phyloP scores from a whole-genome alignment of 2,888 invertebrate species.

The Actias luna region DNA sequence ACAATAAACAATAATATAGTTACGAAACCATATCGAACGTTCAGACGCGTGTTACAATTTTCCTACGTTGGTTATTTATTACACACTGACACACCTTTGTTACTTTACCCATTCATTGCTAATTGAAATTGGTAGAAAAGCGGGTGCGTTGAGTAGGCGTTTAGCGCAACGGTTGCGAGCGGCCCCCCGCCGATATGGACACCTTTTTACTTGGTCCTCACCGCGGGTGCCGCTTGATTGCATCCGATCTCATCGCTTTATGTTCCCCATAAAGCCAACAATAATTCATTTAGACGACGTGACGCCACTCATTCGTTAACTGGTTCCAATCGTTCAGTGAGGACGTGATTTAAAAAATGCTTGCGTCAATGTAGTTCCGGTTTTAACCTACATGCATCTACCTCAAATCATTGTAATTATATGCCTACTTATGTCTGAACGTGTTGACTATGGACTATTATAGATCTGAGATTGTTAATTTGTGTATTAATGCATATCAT shows the following conservation, averaged over 20 bases:
- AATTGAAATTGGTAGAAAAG: slow-evolving; percentile 74
- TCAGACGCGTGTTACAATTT: slow-evolving; percentile 25
- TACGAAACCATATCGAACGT: slow-evolving; percentile 4
- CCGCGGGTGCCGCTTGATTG: slow-evolving; percentile 80
- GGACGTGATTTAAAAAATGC: slow-evolving; percentile 50
- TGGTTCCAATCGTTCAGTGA: slow-evolving; percentile 57
- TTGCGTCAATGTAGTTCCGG: slow-evolving; percentile 40
- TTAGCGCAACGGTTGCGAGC: slow-evolving; percentile 66
- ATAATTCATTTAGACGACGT: slow-evolving; percentile 82
- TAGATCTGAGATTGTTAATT: slow-evolving; percentile 3
- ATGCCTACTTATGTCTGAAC: slow-evolving; percentile 2
- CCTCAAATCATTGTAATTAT: slow-evolving; percentile 10
- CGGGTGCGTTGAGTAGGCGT: slow-evolving; percentile 67
- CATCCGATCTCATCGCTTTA: slow-evolving; percentile 80
- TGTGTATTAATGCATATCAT: slow-evolving; percentile 3
- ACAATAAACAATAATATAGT: not conserved
- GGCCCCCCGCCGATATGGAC: slow-evolving; percentile 68
- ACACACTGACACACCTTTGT: slow-evolving; percentile 54
- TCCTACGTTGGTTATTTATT: slow-evolving; percentile 41
- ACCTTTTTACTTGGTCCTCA: slow-evolving; percentile 75
- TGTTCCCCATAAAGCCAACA: slow-evolving; percentile 80
- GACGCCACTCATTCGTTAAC: slow-evolving; percentile 80
- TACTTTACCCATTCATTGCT: slow-evolving; percentile 66
- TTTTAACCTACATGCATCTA: slow-evolving; percentile 22
- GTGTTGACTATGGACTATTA: slow-evolving; percentile 4